Conservation (phyloP, 2,113 vertebrate species). For the Motacilla alba region DNA sequence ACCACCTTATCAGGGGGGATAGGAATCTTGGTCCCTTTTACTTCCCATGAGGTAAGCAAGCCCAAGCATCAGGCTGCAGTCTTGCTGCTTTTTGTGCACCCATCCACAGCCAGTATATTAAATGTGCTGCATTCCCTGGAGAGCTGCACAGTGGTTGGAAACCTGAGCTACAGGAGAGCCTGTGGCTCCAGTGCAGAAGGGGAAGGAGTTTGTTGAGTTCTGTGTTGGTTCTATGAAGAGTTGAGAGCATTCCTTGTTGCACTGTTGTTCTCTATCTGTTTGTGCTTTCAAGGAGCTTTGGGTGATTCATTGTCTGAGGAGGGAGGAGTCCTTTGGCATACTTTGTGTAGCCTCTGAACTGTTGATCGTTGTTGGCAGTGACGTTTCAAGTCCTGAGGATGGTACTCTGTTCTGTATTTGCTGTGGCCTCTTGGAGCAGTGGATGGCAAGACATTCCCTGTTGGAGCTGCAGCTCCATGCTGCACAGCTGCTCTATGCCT, state of each 20-base stretch:
- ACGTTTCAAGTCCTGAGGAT: not conserved
- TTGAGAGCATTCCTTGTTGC: not conserved
- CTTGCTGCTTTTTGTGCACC: not conserved
- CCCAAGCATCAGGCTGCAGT: not conserved
- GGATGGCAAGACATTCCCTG: fast-evolving
- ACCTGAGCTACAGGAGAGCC: not conserved
- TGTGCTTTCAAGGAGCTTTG: not conserved
- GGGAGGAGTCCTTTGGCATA: not conserved
- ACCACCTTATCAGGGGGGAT: slow-evolving; percentile 95
- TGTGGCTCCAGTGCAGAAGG: not conserved
- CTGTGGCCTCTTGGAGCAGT: not conserved
- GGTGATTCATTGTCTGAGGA: not conserved
- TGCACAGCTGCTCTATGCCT: not conserved
- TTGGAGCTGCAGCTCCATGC: not conserved
- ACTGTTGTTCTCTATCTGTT: not conserved
- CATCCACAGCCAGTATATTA: not conserved
- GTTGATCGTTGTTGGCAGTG: not conserved
- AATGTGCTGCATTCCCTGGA: not conserved
- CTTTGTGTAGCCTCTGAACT: not conserved
- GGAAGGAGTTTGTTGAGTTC: not conserved
- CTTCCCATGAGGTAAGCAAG: slow-evolving; percentile 89
- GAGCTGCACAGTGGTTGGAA: not conserved
- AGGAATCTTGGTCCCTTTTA: slow-evolving; percentile 96
- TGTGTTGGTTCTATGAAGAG: fast-evolving
- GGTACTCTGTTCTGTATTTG: fast-evolving